Evolutionary conservation across 2,888 invertebrate species (phyloP), one percentile per base, ranked within the genome.

Genomic region (Conistra vaccinii): DNA sequence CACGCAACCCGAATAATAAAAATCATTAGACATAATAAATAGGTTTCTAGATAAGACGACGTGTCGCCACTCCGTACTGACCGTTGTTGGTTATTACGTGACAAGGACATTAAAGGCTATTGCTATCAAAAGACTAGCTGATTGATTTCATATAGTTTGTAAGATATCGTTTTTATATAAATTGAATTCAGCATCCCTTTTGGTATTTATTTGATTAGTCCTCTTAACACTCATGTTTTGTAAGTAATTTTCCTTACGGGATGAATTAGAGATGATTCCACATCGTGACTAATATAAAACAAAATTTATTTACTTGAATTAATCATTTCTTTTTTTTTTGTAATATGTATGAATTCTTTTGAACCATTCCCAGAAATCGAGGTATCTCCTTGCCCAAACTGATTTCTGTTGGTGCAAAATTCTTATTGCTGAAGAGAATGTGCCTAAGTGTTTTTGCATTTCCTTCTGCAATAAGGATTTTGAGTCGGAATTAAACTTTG

Each of bases 11-110:
- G 88, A 90, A 91, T 89, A 90, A 89, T 90, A 92, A 93, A 92
- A 93, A 92, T 92, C 92, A 92, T 92, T 92, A 92, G 90, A 93
- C 89, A 91, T 93, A 92, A 93, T 93, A 92, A 94, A 93, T 93
- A 93, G 94, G 91, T 93, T 93, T 92, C 90, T 90, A 92, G 94
- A 94, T 94, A 94, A 94, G 94, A 92, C 91, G 91, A 92, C 91
- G 91, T 94, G 94, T 94, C 94, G 93, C 93, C 93, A 93, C 92
- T 91, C 91, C 88, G 87, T 88, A 86, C 90, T 91, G 91, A 89
- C 90, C 91, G 86, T 85, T 86, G 77, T 84, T 58, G 20, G 58
- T 35, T 80, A 91, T 90, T 91, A 90, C 87, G 89, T 92, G 73
- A 78, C 74, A 75, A 76, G 45, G 69, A 48, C 57, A 83, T 78